Evolutionary conservation across 2,888 invertebrate species (phyloP), one percentile per base, ranked within the genome.

Genomic region (Acanthosepion lycidas): DNA sequence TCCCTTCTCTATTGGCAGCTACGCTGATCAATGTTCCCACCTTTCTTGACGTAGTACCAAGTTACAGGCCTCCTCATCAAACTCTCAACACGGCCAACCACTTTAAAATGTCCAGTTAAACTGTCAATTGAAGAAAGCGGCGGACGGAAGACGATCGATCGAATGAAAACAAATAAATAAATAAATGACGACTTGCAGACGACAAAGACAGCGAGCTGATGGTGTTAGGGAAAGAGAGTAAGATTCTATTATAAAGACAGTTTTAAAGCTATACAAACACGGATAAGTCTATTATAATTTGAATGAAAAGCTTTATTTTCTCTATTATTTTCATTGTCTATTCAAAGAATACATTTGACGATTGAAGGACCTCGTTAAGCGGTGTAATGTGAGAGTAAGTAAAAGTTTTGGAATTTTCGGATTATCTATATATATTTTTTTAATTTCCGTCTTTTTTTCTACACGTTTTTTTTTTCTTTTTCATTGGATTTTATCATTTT

Each of bases 11-110:
- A 33, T 78, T 78, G 59, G 26, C 59, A 20, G 23, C 23, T 23
- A 59, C 59, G 6, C 23, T 59, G 78, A 78, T 78, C 78, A n/a
- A 78, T n/a, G 78, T n/a, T 12, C 78, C n/a, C n/a, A 78, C 9
- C 78, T 78, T 28, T n/a, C 78, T n/a, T 3, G 15, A n/a, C 12
- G n/a, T 15, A 78, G 78, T 33, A n/a, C 9, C 78, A 78, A 78
- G n/a, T n/a, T n/a, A 78, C 78, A 78, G 78, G n/a, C n/a, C 78
- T 78, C 78, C n/a, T 78, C n/a, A 78, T 78, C 78, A 78, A 78
- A 78, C 78, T n/a, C 78, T 78, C n/a, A n/a, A 78, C 78, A 78
- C n/a, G n/a, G n/a, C 9, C 4, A n/a, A n/a, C n/a, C n/a, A n/a
- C 78, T 78, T n/a, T n/a, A 78, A n/a, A 78, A n/a, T n/a, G n/a